These are phyloP conservation scores for Aspiorhynchus laticeps DNA, from an alignment of 2,113 vertebrate genomes.

Conservation along the genomic window DNA sequence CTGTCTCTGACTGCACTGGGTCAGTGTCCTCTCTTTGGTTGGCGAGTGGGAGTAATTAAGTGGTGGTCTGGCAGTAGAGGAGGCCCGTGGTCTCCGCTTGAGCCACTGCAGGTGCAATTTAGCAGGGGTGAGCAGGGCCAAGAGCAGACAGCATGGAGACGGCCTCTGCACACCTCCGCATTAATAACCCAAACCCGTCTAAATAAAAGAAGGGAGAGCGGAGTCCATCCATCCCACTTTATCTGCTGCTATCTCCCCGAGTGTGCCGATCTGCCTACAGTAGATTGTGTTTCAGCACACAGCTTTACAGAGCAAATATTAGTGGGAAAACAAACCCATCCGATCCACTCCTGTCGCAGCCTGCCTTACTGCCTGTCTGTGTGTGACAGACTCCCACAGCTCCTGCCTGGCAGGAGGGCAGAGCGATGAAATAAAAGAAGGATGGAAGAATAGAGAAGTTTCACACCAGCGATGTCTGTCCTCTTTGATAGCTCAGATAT, in stretches of 20 bases:
- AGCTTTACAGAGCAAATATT: slow-evolving; percentile 55
- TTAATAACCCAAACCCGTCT: slow-evolving; percentile 51
- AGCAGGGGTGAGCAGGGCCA: slow-evolving; percentile 38
- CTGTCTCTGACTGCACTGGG: slow-evolving; percentile 27
- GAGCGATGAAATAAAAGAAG: slow-evolving; percentile 27
- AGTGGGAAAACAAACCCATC: slow-evolving; percentile 49
- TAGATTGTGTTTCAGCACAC: slow-evolving; percentile 41
- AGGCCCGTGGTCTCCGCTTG: neutral
- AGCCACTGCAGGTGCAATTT: slow-evolving; percentile 45
- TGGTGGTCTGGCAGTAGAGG: slow-evolving; percentile 21
- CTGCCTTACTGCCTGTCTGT: slow-evolving; percentile 43
- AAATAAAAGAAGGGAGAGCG: slow-evolving; percentile 32
- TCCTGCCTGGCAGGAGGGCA: slow-evolving; percentile 27
- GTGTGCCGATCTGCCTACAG: slow-evolving; percentile 28
- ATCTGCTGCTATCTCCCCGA: slow-evolving; percentile 30
- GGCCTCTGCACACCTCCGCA: slow-evolving; percentile 27
- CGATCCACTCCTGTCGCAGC: slow-evolving; percentile 43
- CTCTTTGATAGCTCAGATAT: slow-evolving; percentile 33
- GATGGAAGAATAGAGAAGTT: slow-evolving; percentile 21
- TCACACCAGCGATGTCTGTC: slow-evolving; percentile 17
- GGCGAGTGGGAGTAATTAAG: slow-evolving; percentile 47
- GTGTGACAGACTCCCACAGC: slow-evolving; percentile 36
- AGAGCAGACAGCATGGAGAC: slow-evolving; percentile 31
- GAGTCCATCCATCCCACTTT: slow-evolving; percentile 36
- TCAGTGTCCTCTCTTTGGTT: slow-evolving; percentile 35